Percentiles rank a stretch among this genome's conserved stretches.
phyloP scores from a whole-genome alignment of 1,140 invertebrate genomes.

The Drosophila mojavensis region DNA sequence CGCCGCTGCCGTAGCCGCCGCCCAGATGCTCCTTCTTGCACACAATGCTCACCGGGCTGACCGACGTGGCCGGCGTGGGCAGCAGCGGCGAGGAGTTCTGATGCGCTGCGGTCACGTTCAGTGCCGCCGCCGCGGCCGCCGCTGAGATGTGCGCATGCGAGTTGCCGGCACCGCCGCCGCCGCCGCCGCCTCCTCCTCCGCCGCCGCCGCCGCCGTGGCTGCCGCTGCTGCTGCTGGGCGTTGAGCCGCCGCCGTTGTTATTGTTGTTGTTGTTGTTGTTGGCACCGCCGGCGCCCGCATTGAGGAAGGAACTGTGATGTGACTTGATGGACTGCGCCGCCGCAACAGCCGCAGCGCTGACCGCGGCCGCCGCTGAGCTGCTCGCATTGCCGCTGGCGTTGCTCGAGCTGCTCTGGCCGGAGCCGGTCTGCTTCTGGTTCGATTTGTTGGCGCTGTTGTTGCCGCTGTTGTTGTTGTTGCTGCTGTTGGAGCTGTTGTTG shows the following conservation, averaged over 20 bases:
- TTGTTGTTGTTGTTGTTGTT: conserved; percentile 41
- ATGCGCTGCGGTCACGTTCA: conserved; percentile 73
- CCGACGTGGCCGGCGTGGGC: conserved; percentile 86
- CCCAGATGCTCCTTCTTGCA: conserved; percentile 86
- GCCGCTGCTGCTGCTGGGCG: conserved; percentile 54
- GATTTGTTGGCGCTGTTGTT: conserved; percentile 48
- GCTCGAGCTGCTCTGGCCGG: conserved; percentile 41
- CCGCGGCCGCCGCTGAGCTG: conserved; percentile 61
- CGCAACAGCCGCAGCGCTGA: conserved; percentile 70
- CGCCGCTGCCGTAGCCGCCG: conserved; percentile 76
- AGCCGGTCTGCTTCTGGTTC: conserved; percentile 56
- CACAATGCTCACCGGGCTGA: conserved; percentile 87
- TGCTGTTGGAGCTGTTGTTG: conserved; percentile 26
- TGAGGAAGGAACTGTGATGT: conserved; percentile 83
- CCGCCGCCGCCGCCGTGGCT: conserved; percentile 27
- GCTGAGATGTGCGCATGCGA: conserved; percentile 61
- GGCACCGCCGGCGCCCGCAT: conserved; percentile 47
- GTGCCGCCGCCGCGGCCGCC: conserved; percentile 64
- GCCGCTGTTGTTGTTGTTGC: conserved; percentile 21
- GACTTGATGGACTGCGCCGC: conserved; percentile 80
- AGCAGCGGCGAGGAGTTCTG: conserved; percentile 85
- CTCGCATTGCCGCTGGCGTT: conserved; percentile 32
- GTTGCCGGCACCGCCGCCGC: conserved; percentile 30
- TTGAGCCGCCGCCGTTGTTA: conserved; percentile 45
- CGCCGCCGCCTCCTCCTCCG: conserved; percentile 21